phyloP scores from a whole-genome alignment of 2,113 vertebrate genomes.

The Ochotona princeps region DNA sequence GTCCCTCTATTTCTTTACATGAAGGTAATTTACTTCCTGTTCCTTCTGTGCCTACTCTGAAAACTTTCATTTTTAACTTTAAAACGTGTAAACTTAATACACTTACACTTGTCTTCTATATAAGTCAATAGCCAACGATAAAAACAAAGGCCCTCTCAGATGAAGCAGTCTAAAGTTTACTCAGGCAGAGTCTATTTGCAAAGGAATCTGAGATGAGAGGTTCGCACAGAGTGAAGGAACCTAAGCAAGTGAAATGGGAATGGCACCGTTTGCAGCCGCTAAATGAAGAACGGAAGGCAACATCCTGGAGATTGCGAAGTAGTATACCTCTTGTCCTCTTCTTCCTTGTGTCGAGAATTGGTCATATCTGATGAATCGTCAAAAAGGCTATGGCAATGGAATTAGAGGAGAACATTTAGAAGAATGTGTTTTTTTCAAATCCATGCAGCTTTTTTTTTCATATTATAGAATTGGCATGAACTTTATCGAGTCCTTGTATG shows the following conservation, averaged over 20 bases:
- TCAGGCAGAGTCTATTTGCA: background rate
- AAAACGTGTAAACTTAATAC: background rate
- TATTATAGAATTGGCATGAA: too few relatives aligned
- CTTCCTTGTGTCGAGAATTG: background rate
- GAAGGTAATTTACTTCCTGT: background rate
- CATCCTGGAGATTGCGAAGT: background rate
- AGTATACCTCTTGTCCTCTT: background rate
- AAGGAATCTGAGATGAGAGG: background rate
- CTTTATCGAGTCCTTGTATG: too few relatives aligned
- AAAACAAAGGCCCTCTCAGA: background rate
- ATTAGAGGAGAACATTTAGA: too few relatives aligned
- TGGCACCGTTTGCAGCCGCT: background rate
- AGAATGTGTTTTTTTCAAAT: too few relatives aligned
- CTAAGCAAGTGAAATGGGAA: background rate
- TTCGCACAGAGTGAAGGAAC: background rate
- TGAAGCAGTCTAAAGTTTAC: background rate
- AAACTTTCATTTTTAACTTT: conserved; percentile 42
- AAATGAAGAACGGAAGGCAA: background rate
- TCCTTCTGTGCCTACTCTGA: background rate
- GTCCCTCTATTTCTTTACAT: background rate
- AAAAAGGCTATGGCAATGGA: too few relatives aligned
- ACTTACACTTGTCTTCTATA: background rate
- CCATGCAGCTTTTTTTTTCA: too few relatives aligned
- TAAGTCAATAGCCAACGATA: background rate
- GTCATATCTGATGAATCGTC: too few relatives aligned